phyloP scores from a whole-genome alignment of 2,888 invertebrate genomes.

The Andrena chrysosceles region DNA sequence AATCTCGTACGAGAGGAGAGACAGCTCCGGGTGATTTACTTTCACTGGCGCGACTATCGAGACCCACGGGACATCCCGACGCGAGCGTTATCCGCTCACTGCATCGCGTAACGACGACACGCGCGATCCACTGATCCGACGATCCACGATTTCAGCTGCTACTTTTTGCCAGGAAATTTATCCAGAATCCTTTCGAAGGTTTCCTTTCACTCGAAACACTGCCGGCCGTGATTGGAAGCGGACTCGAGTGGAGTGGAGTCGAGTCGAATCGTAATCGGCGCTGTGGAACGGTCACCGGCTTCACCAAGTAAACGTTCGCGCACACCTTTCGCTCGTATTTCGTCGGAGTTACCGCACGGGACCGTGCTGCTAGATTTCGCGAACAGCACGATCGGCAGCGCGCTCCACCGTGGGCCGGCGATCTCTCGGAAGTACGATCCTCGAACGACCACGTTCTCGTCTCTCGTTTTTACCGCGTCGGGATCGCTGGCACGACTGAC shows the following conservation, averaged over 20 bases:
- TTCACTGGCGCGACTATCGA: slow-evolving; percentile 68
- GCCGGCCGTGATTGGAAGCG: slow-evolving; percentile 1
- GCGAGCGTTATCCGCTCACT: slow-evolving; percentile 34
- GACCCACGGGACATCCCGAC: slow-evolving; percentile 45
- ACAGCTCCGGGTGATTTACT: slow-evolving; percentile 64
- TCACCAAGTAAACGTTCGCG: slow-evolving; percentile 7
- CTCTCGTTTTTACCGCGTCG: slow-evolving; percentile 68
- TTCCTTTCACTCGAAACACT: slow-evolving; percentile 35
- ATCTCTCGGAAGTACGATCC: not conserved
- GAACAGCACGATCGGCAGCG: not conserved
- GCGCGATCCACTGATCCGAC: not conserved
- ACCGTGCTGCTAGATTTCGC: not conserved
- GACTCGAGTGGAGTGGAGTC: not conserved
- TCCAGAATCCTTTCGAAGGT: slow-evolving; percentile 7
- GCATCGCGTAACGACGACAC: slow-evolving; percentile 8
- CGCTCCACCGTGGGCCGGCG: slow-evolving; percentile 31
- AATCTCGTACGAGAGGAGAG: slow-evolving; percentile 45
- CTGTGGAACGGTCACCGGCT: not conserved
- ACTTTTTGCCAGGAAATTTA: not conserved
- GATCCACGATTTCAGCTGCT: not conserved
- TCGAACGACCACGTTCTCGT: slow-evolving; percentile 25
- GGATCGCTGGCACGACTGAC: slow-evolving; percentile 79
- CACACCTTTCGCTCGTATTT: slow-evolving; percentile 2
- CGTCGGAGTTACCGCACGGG: not conserved
- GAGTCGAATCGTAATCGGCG: too few species aligned